Conservation (phyloP, 2,797 vertebrate species). For the Eulemur mongoz region DNA sequence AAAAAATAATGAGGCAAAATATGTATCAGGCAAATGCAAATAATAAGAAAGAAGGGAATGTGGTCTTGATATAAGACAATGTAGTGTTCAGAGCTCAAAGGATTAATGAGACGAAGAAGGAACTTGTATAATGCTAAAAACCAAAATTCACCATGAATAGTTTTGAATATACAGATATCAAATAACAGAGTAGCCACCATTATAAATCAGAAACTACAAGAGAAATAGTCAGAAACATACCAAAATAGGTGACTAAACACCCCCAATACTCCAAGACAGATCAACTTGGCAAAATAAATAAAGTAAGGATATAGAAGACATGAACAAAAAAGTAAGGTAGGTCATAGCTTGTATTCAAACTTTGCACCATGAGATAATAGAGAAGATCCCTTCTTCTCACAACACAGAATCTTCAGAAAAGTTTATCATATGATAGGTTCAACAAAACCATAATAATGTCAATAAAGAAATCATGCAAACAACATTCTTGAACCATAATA, state of each 20-base stretch:
- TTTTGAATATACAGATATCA: not conserved
- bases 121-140: not conserved
- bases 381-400: not conserved
- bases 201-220: not conserved
- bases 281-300: not conserved
- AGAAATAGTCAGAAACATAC: not conserved
- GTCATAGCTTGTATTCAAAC: not conserved
- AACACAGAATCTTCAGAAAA: not conserved
- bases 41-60: not conserved
- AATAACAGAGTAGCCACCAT: not conserved
- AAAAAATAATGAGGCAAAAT: not conserved
- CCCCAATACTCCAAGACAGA: not conserved
- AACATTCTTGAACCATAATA: not conserved
- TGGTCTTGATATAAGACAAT: not conserved
- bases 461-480: not conserved
- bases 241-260: not conserved
- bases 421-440: not conserved
- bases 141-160: not conserved
- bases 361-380: not conserved
- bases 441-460: not conserved
- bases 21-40: not conserved
- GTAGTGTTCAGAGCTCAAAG: not conserved
- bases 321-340: not conserved
- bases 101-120: not conserved
- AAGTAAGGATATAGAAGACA: not conserved